These are phyloP conservation scores for Ctenopoma kingsleyae DNA, from an alignment of 2,797 vertebrate species.

Conservation along the genomic window DNA sequence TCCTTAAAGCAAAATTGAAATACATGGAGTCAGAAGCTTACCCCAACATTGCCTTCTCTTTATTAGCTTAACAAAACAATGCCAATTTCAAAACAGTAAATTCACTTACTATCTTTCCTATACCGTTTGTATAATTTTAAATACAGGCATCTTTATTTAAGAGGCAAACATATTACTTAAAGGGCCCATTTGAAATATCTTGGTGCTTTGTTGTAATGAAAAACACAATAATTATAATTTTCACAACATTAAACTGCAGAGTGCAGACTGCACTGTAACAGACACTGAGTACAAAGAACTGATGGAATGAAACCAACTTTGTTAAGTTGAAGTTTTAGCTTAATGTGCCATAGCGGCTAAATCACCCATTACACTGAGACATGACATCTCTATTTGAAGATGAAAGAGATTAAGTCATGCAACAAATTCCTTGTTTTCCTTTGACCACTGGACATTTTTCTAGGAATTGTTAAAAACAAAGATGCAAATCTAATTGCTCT, in stretches of 20 bases:
- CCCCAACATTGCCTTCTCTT: background rate
- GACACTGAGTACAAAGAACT: constrained; percentile 18
- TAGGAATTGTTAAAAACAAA: constrained; percentile 41
- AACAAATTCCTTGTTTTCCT: constrained; percentile 12
- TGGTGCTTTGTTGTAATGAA: constrained; percentile 19
- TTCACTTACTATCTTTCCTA: constrained; percentile 7
- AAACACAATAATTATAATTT: constrained; percentile 47
- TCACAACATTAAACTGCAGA: constrained; percentile 14
- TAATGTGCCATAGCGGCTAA: background rate
- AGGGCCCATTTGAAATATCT: constrained; percentile 44
- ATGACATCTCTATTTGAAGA: constrained; percentile 13
- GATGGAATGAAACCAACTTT: constrained; percentile 30
- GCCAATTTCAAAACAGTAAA: constrained; percentile 23
- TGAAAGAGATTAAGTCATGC: constrained; percentile 2
- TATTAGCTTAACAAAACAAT: background rate
- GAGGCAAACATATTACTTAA: constrained; percentile 27
- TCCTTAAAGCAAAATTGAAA: constrained; percentile 14
- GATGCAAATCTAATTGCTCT: constrained; percentile 45
- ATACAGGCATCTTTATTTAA: constrained; percentile 19
- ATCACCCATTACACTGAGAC: constrained; percentile 15
- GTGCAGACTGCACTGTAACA: constrained; percentile 34
- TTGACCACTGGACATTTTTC: background rate
- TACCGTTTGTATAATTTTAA: constrained; percentile 9
- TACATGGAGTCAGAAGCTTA: constrained; percentile 9
- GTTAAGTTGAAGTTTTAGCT: constrained; percentile 9